Percentiles rank a stretch among this genome's conserved stretches.
Conservation (phyloP, 2,113 vertebrate species). For the Neodon shergylaensis region DNA sequence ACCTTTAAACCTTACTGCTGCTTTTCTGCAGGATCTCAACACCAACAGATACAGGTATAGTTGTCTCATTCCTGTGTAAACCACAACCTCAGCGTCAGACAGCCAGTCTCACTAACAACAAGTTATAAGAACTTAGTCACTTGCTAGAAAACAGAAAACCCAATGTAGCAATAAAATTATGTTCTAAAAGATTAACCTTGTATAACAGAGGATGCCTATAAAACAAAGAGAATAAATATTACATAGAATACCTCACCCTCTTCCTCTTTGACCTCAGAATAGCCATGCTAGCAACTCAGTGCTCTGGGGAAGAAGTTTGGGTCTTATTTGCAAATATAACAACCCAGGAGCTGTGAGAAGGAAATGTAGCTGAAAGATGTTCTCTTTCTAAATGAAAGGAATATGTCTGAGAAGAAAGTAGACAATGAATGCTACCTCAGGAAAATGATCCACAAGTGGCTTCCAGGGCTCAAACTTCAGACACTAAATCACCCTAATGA, state of each 20-base stretch:
- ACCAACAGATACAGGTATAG: neutral
- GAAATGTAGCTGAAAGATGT: neutral
- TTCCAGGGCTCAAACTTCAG: neutral
- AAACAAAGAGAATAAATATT: conserved; percentile 55
- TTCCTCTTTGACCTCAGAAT: neutral
- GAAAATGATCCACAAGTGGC: neutral
- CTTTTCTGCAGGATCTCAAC: neutral
- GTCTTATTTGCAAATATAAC: neutral
- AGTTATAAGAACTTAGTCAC: conserved; percentile 28
- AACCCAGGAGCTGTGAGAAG: neutral
- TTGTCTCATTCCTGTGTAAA: neutral
- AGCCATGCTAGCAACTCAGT: neutral
- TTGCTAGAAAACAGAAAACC: conserved; percentile 18
- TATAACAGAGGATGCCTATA: conserved; percentile 65
- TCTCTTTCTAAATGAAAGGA: neutral
- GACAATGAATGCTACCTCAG: neutral
- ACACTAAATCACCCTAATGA: neutral
- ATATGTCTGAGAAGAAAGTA: neutral
- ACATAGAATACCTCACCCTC: conserved; percentile 24
- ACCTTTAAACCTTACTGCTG: neutral
- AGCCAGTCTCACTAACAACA: neutral
- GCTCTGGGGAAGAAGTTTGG: neutral
- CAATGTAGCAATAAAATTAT: conserved; percentile 59
- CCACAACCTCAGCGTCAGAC: neutral
- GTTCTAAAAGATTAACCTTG: conserved; percentile 59